Base-by-base conservation (phyloP, 2,888 invertebrate species). In the Drosophila yooni region DNA sequence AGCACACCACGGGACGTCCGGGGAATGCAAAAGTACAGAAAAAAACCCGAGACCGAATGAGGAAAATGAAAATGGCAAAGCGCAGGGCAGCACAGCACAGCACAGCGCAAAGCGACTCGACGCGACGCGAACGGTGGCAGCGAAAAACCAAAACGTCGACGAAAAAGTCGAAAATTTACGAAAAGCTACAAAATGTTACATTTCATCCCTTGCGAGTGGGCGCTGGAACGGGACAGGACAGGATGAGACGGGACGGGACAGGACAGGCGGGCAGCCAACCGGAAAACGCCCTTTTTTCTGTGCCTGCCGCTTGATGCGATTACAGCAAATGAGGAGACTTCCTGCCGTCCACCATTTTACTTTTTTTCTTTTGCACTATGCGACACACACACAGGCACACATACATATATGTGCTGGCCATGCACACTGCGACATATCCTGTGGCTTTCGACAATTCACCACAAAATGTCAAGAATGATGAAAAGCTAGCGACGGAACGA, bases 381-480 rank as follows among this genome's bases (percentile, higher is more conserved):
- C 46, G 46, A 46, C 68, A 50, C 56, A 64, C 59, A 68, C 50
- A 38, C 21, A 53, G 27, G 62, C 56, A 34, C 51, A 51, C 40
- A 59, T n/a, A 21, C 27, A 50, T 36, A 62, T 57, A 38, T 40
- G 53, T 66, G 58, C 62, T 48, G 58, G 70, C 52, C 68, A 79
- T 81, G 70, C 78, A 86, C 66, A 86, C 79, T 74, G 61, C 56
- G 69, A 74, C 86, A 79, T 82, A 80, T 86, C 83, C 87, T 92
- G 92, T 92, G 93, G 92, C 93, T 93, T 92, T 91, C 91, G 82
- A 91, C 92, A 91, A 92, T 91, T 93, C 92, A 92, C 93, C 93
- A 93, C 93, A 93, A 93, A 93, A 92, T 92, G 93, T 93, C 92
- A 93, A 92, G 92, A 92, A 92, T 91, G 89, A 91, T 84, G 87